Evolutionary conservation across 1,140 invertebrate species (phyloP).

Genomic region (Papilio helenus): DNA sequence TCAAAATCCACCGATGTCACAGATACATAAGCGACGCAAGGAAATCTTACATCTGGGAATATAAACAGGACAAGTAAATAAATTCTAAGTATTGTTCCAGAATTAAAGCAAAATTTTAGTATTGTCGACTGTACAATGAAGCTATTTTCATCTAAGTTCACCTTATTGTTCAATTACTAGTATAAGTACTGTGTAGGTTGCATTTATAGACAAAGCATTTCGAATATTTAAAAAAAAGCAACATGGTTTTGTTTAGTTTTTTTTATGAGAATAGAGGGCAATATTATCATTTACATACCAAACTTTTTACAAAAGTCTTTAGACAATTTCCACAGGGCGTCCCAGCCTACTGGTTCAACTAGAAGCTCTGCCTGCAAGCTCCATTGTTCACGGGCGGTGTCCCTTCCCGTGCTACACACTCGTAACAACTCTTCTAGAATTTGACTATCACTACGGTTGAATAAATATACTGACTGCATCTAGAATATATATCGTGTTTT

Average conservation of each 20-base stretch:
- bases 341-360: constrained; percentile 76
- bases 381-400: constrained; percentile 71
- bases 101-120: not conserved
- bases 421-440: constrained; percentile 66
- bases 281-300: constrained; percentile 54
- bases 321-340: constrained; percentile 76
- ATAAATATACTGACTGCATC: constrained; percentile 74
- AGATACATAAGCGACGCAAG: constrained; percentile 69
- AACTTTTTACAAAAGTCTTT: constrained; percentile 77
- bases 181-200: no score
- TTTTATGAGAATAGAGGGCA: no score
- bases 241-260: no score
- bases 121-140: no score
- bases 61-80: constrained; percentile 6
- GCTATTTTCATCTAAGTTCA: no score
- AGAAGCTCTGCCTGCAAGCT: constrained; percentile 68
- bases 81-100: no score
- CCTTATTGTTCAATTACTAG: no score
- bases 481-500: constrained; percentile 42
- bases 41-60: constrained; percentile 72
- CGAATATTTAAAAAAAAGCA: no score
- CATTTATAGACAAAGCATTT: no score
- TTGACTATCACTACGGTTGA: constrained; percentile 66
- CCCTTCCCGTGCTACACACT: constrained; percentile 67
- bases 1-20: constrained; percentile 76